phyloP scores from a whole-genome alignment of 2,888 invertebrate species.

The Leptopilina syphax region DNA sequence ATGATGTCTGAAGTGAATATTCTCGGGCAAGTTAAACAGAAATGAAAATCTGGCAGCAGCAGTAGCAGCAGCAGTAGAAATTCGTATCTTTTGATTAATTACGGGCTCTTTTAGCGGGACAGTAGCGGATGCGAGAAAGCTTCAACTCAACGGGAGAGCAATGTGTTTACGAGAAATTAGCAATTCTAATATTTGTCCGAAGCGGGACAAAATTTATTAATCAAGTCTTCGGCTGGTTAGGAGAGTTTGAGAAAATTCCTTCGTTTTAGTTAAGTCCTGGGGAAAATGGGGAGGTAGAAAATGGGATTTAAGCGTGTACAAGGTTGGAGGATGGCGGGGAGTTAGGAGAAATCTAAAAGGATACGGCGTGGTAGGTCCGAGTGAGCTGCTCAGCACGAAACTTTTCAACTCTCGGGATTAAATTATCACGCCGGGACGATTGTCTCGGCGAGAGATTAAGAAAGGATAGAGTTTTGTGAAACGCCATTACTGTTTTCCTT shows the following conservation, averaged over 20 bases:
- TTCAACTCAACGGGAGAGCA: slow-evolving; percentile 43
- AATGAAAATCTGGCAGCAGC: slow-evolving; percentile 8
- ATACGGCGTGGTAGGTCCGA: slow-evolving; percentile 36
- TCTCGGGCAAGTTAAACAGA: slow-evolving; percentile 28
- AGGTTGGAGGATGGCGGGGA: slow-evolving; percentile 23
- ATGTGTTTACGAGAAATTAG: slow-evolving; percentile 66
- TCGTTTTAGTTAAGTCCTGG: slow-evolving; percentile 21
- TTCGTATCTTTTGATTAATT: slow-evolving; percentile 54
- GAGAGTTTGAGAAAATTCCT: slow-evolving; percentile 29
- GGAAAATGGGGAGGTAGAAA: neutral
- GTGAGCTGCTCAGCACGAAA: slow-evolving; percentile 69
- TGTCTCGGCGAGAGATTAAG: slow-evolving; percentile 64
- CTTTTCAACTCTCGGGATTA: slow-evolving; percentile 75
- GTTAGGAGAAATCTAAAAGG: slow-evolving; percentile 38
- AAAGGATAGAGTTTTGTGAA: slow-evolving; percentile 46
- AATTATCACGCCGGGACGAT: slow-evolving; percentile 74
- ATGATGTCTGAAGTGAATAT: slow-evolving; percentile 23
- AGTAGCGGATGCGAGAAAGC: slow-evolving; percentile 19
- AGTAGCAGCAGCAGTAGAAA: neutral
- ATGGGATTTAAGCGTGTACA: slow-evolving; percentile 15
- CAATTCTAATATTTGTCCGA: slow-evolving; percentile 67
- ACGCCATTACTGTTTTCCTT: slow-evolving; percentile 29
- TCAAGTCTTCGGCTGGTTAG: slow-evolving; percentile 57
- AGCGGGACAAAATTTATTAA: slow-evolving; percentile 67
- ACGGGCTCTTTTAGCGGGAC: slow-evolving; percentile 43